Base-by-base conservation (phyloP, 2,888 invertebrate genomes). In the Zeuzera pyrina region DNA sequence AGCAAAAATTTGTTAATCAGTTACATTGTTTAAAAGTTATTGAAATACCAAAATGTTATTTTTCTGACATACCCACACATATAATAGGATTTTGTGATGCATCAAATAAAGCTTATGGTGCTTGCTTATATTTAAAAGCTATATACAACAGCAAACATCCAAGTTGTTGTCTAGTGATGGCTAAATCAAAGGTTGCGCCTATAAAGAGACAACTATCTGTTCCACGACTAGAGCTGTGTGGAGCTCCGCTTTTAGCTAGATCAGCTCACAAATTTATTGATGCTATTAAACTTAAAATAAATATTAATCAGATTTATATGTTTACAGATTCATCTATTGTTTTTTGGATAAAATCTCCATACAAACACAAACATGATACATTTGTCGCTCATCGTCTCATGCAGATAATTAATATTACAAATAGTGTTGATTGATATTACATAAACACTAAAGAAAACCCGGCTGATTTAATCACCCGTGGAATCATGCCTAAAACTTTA, bases 331-430 rank as follows among this genome's bases (percentile, higher is more conserved):
- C 36, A 8, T 25, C 19, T 8, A 33, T 36, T 19, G 32, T 39
- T n/a, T 12, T 39, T 31, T 39, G 39, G 39, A 36, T 39, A 12
- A 36, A 32, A 19, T 30, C 31, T 12, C 39, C 36, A 14, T 36
- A 34, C 32, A 36, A 34, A 23, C 27, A 30, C 23, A 7, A n/a
- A n/a, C n/a, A 13, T 8, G 10, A 19, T 8, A 12, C 21, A 5
- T 33, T 27, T 15, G 31, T 32, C 2, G 6, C 32, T 6, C 29
- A 32, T 15, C 24, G 36, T 6, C 8, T 37, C 3, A 34, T 22
- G 22, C 10, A 31, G n/a, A 29, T 37, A 4, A 2, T 37, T 1
- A 25, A 33, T n/a, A 3, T n/a, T 2, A 34, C 34, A 6, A 4
- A 25, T 2, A 8, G 11, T 12, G 16, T 22, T 3, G 11, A 7